phyloP scores from a whole-genome alignment of 2,113 vertebrate species.

The Heptranchias perlo region DNA sequence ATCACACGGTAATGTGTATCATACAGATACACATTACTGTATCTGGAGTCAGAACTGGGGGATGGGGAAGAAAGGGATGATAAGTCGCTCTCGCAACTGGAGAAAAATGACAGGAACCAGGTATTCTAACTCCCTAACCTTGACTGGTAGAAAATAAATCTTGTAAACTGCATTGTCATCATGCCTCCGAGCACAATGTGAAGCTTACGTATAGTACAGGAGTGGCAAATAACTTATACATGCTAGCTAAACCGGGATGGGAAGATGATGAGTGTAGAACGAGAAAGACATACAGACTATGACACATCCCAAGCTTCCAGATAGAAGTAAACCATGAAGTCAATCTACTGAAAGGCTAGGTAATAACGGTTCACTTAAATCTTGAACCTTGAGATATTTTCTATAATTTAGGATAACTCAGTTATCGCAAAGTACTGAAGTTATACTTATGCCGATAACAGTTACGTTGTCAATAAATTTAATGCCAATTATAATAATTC shows the following conservation, averaged over 20 bases:
- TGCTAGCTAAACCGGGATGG: background rate
- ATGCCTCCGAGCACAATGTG: background rate
- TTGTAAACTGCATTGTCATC: background rate
- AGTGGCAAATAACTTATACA: background rate
- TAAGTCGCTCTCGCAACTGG: too few relatives aligned
- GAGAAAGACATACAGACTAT: background rate
- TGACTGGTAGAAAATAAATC: background rate
- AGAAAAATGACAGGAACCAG: background rate
- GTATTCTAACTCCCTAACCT: background rate
- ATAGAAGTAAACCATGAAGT: too few relatives aligned
- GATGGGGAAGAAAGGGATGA: background rate
- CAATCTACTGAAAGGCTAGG: too few relatives aligned
- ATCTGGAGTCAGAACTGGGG: background rate
- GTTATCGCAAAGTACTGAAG: too few relatives aligned
- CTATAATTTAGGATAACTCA: too few relatives aligned
- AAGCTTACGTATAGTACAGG: background rate
- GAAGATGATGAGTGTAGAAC: background rate
- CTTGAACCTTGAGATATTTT: too few relatives aligned
- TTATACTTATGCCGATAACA: too few relatives aligned
- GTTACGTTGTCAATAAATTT: too few relatives aligned
- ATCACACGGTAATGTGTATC: background rate
- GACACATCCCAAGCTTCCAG: background rate
- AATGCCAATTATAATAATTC: too few relatives aligned
- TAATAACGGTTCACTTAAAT: too few relatives aligned
- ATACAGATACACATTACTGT: background rate